These are phyloP conservation scores for Drosophila meridionalis DNA, from an alignment of 2,888 invertebrate species.

Conservation along the genomic window DNA sequence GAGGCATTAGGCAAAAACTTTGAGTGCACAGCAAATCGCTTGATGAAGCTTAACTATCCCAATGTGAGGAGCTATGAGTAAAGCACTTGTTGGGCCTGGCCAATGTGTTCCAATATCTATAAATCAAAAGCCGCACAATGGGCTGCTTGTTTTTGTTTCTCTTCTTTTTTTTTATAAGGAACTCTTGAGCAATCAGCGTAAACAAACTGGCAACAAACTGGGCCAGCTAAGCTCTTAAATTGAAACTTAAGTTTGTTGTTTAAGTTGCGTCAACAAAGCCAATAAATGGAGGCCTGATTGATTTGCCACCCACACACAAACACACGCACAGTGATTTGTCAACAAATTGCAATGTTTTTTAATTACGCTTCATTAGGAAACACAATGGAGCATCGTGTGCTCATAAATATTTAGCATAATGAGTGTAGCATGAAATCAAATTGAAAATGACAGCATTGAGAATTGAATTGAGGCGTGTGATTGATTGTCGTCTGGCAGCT, in stretches of 20 bases:
- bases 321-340: conserved; percentile 12
- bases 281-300: conserved; percentile 54
- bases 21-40: neutral
- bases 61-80: too few species aligned
- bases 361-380: conserved; percentile 73
- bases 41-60: neutral
- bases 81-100: conserved; percentile 5
- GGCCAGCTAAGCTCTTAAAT: conserved; percentile 49
- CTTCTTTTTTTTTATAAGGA: conserved; percentile 11
- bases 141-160: conserved; percentile 31
- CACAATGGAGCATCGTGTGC: conserved; percentile 39
- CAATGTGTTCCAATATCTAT: conserved; percentile 63
- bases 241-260: conserved; percentile 56
- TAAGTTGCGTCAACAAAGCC: conserved; percentile 47
- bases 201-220: conserved; percentile 39
- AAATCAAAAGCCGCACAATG: conserved; percentile 70
- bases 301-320: conserved; percentile 34
- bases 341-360: conserved; percentile 66
- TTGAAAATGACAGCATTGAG: conserved; percentile 60
- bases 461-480: conserved; percentile 68
- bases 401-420: conserved; percentile 69
- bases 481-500: conserved; percentile 67
- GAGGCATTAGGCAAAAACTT: neutral
- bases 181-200: conserved; percentile 53
- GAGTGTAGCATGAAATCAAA: conserved; percentile 44